Evolutionary conservation across 2,888 invertebrate genomes (phyloP).

Genomic region (Dendrolimus pini): DNA sequence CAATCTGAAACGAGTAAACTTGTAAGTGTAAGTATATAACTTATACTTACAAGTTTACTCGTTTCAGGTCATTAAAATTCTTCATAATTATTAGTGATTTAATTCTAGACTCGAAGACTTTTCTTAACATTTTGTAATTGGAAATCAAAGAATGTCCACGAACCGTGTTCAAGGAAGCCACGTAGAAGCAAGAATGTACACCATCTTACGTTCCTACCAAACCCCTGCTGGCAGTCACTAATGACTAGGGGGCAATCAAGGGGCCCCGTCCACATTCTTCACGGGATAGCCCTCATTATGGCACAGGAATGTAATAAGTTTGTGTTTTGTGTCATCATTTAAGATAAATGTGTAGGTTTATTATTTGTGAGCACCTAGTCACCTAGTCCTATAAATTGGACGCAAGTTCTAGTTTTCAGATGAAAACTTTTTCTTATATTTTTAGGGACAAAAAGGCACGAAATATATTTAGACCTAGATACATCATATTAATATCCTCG

Average conservation of each 20-base stretch:
- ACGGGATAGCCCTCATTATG: slow-evolving; percentile 12
- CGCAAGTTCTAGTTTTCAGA: no score
- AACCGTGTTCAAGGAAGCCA: slow-evolving; percentile 9
- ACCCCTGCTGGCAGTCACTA: slow-evolving; percentile 13
- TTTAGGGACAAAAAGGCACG: no score
- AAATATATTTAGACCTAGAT: no score
- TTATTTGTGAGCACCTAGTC: background rate
- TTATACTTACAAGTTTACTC: no score
- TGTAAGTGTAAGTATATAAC: no score
- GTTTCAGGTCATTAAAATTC: no score
- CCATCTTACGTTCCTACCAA: slow-evolving; percentile 4
- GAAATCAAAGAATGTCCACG: background rate
- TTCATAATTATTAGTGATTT: no score
- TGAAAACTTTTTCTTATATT: no score
- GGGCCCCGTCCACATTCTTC: slow-evolving; percentile 16
- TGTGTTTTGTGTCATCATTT: background rate
- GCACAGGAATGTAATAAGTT: slow-evolving; percentile 1
- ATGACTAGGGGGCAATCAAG: slow-evolving; percentile 17
- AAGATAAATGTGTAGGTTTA: background rate
- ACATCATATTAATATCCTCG: no score
- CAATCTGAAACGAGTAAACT: no score
- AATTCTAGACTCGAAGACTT: no score
- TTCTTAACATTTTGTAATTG: background rate
- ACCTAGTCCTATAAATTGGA: background rate
- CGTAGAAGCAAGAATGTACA: slow-evolving; percentile 13